These are phyloP conservation scores for Aplysina aerophoba DNA, from an alignment of 37 sponge, comb jelly and placozoan genomes.

Conservation along the genomic window DNA sequence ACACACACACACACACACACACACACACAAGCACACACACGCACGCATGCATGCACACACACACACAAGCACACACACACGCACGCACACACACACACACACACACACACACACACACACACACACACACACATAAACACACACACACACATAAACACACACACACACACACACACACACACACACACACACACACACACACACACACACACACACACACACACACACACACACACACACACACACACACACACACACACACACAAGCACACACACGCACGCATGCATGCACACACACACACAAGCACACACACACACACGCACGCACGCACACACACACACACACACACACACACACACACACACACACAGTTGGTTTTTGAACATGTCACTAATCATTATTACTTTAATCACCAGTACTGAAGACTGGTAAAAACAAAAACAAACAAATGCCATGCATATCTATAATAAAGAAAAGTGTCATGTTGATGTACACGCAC, in stretches of 20 bases:
- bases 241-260: background rate
- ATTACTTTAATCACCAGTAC: background rate
- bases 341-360: no score
- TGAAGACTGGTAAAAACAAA: no score
- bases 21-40: no score
- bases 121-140: constrained; percentile 14
- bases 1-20: no score
- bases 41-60: no score
- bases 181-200: constrained; percentile 21
- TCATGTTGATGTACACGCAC: no score
- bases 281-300: no score
- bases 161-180: constrained; percentile 27
- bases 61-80: background rate
- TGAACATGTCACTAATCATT: background rate
- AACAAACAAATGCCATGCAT: no score
- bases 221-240: background rate
- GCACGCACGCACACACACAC: no score
- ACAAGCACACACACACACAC: no score
- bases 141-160: constrained; percentile 17
- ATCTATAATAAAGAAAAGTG: no score
- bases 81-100: background rate
- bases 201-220: constrained; percentile 30
- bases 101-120: constrained; percentile 22
- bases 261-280: no score
- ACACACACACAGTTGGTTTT: background rate